Evolutionary conservation across 23 tunicate species (phyloP).

Genomic region (Corella eumyota): DNA sequence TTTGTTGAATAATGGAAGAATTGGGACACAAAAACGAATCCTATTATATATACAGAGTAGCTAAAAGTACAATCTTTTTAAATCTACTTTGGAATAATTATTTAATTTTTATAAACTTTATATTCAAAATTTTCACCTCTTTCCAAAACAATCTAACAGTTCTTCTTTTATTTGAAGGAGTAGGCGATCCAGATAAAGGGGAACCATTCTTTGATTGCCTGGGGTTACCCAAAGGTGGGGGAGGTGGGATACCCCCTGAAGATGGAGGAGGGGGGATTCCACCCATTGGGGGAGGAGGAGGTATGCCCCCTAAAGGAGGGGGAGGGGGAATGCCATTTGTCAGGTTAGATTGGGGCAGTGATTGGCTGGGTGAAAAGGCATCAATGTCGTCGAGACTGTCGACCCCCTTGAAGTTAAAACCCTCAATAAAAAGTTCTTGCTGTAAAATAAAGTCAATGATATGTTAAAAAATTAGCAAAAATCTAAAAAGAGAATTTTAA

Average conservation of each 20-base stretch:
- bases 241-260: constrained; percentile 14
- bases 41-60: too few relatives aligned
- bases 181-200: not conserved
- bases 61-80: too few relatives aligned
- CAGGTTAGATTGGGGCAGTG: too few relatives aligned
- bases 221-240: constrained; percentile 30
- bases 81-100: too few relatives aligned
- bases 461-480: not conserved
- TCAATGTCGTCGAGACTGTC: constrained; percentile 48
- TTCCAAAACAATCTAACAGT: constrained; percentile 96
- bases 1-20: too few relatives aligned
- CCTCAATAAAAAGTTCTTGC: constrained; percentile 53
- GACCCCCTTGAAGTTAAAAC: constrained; percentile 82
- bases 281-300: constrained; percentile 51
- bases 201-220: not conserved
- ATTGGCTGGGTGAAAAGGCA: constrained; percentile 54
- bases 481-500: not conserved
- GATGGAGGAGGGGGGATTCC: constrained; percentile 53
- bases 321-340: too few relatives aligned
- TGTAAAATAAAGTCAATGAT: constrained; percentile 29
- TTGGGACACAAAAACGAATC: too few relatives aligned
- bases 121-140: constrained; percentile 60
- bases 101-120: too few relatives aligned
- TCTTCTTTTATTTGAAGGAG: constrained; percentile 27
- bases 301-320: constrained; percentile 25